Conservation (phyloP, 2,888 invertebrate genomes). For the Lasiommata megera region DNA sequence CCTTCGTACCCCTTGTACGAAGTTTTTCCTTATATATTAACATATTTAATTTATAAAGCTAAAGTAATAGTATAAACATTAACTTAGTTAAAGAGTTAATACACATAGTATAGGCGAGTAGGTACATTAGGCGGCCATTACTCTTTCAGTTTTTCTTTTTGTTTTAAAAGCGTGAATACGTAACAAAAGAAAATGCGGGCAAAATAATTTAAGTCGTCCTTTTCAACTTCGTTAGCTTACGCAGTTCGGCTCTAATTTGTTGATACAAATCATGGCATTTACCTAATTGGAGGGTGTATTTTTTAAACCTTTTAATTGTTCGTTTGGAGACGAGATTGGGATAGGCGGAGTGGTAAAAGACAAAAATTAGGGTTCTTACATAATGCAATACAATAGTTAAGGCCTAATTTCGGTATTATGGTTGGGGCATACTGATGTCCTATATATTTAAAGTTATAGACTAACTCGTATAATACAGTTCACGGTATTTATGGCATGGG, state of each 20-base stretch:
- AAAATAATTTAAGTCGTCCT: slow-evolving; percentile 12
- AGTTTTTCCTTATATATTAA: no score
- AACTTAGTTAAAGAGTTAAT: background rate
- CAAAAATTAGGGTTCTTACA: background rate
- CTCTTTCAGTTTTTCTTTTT: background rate
- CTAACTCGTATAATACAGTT: no score
- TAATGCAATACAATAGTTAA: no score
- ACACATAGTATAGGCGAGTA: no score
- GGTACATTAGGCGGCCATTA: no score
- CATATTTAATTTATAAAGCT: no score
- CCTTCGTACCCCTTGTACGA: no score
- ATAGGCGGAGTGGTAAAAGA: background rate
- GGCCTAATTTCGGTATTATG: no score
- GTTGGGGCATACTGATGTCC: no score
- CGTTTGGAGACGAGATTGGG: background rate
- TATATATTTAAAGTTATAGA: no score
- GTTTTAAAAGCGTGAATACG: background rate
- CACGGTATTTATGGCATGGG: no score
- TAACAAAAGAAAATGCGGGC: slow-evolving; percentile 9
- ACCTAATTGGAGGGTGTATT: slow-evolving; percentile 5
- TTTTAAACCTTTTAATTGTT: background rate
- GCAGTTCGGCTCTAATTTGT: slow-evolving; percentile 12
- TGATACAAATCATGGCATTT: slow-evolving; percentile 15
- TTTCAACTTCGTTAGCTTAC: slow-evolving; percentile 8
- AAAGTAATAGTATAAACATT: background rate